Evolutionary conservation across 2,113 vertebrate genomes (phyloP), one percentile per base, ranked within the genome.

Genomic region (Gymnorhina tibicen): DNA sequence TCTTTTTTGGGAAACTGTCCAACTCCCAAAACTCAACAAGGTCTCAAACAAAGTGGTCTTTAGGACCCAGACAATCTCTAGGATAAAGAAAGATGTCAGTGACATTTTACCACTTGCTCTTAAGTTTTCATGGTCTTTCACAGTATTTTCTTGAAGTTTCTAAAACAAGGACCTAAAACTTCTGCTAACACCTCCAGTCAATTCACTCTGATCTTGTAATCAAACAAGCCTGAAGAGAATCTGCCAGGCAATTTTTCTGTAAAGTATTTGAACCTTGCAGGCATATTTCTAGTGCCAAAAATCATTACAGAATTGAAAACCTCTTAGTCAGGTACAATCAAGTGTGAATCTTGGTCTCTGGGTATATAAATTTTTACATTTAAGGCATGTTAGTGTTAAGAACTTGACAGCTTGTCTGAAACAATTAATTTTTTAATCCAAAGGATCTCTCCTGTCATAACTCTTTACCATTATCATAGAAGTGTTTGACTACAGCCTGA

Each of bases 351-450:
- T 91, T 84, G 69, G 72, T 90, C 80, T 97, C 85, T 67, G 85
- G 86, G 46, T 80, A 94, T 83, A 88, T 37, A 70, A 24, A 15
- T 73, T 91, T 96, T 94, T 93, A 88, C 79, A 90, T 96, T 91
- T 96, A 96, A 81, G 91, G 62, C 93, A 94, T 82, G 87, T 93
- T 93, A 93, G 59, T 95, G 88, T 94, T 97, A 97, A 97, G 62
- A 96, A 89, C 82, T 96, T 97, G 97, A 97, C 96, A 96, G 85
- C 89, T 94, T 97, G 96, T 97, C 97, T 94, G 73, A 97, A 97
- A 80, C 50, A 78, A 91, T 97, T 95, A 94, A 62, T 64, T 82
- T 96, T 93, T 96, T 80, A 93, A 94, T 46, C 66, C 69, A 83
- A 95, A 89, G 17, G 66, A 91, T 93, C 55, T 75, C 59, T 88